Evolutionary conservation across 2,888 invertebrate species (phyloP).

Genomic region (Chrysomela aeneicollis): DNA sequence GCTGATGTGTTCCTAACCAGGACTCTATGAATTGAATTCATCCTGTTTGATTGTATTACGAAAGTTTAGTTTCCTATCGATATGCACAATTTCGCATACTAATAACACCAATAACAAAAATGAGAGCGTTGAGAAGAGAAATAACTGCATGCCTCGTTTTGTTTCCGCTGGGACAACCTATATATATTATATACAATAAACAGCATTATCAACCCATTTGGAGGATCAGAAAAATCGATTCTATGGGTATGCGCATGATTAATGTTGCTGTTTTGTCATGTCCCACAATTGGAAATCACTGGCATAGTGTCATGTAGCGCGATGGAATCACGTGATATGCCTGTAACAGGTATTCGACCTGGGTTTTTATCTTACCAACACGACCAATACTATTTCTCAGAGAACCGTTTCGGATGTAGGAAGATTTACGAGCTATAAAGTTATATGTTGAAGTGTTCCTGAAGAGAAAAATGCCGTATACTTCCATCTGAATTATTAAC

Average conservation of each 20-base stretch:
- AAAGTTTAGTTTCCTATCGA: too few species aligned
- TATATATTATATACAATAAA: too few species aligned
- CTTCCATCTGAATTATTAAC: constrained; percentile 13
- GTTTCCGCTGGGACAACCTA: too few species aligned
- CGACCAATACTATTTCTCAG: constrained; percentile 16
- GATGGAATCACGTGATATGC: constrained; percentile 12
- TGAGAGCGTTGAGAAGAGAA: too few species aligned
- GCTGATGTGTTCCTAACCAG: too few species aligned
- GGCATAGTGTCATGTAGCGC: constrained; percentile 15
- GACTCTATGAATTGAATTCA: too few species aligned
- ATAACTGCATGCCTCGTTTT: too few species aligned
- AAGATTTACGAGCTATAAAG: constrained; percentile 24
- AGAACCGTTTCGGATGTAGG: constrained; percentile 12
- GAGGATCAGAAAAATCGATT: neutral
- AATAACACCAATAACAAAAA: too few species aligned
- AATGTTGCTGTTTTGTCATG: neutral
- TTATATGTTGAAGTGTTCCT: constrained; percentile 18
- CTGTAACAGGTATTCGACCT: constrained; percentile 21
- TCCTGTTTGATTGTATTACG: too few species aligned
- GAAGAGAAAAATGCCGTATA: constrained; percentile 15
- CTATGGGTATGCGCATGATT: neutral
- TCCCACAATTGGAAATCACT: constrained; percentile 20
- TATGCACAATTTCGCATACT: too few species aligned
- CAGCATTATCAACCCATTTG: too few species aligned
- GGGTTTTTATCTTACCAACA: constrained; percentile 18